Conservation (phyloP, 1,140 invertebrate species). For the Cheumatopsyche charites region DNA sequence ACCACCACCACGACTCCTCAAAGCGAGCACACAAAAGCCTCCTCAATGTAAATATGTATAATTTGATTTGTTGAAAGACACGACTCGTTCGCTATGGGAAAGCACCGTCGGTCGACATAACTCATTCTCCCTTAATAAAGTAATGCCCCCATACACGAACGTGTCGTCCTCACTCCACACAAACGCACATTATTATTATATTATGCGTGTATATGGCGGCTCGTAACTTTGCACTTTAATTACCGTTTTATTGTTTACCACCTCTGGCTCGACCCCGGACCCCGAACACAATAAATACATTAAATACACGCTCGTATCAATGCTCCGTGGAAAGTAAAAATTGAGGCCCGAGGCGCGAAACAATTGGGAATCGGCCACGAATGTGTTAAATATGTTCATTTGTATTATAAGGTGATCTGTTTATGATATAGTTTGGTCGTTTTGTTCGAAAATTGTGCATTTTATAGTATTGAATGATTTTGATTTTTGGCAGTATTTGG, state of each 20-base stretch:
- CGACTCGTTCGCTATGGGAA: slow-evolving; percentile 20
- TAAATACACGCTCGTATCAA: slow-evolving; percentile 36
- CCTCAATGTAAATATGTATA: slow-evolving; percentile 22
- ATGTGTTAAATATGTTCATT: too few relatives aligned
- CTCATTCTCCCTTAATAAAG: slow-evolving; percentile 37
- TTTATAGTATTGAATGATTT: too few relatives aligned
- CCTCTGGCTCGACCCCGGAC: slow-evolving; percentile 41
- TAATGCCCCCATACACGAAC: slow-evolving; percentile 10
- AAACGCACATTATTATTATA: too few relatives aligned
- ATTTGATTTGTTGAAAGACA: slow-evolving; percentile 32
- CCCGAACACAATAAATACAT: slow-evolving; percentile 45
- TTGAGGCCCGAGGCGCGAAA: slow-evolving; percentile 20
- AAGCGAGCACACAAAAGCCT: too few relatives aligned
- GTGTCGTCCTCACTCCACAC: too few relatives aligned
- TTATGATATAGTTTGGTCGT: too few relatives aligned
- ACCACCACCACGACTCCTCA: too few relatives aligned
- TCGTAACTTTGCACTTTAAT: slow-evolving; percentile 44
- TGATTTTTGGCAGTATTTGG: too few relatives aligned
- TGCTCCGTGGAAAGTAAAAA: neutral
- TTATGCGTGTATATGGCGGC: slow-evolving; percentile 8
- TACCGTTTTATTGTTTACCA: slow-evolving; percentile 46
- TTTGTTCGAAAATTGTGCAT: too few relatives aligned
- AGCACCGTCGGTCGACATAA: slow-evolving; percentile 17
- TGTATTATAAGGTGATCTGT: too few relatives aligned
- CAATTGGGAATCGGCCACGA: slow-evolving; percentile 5